Conservation (phyloP, 2,888 invertebrate genomes). For the Agrotis ipsilon region DNA sequence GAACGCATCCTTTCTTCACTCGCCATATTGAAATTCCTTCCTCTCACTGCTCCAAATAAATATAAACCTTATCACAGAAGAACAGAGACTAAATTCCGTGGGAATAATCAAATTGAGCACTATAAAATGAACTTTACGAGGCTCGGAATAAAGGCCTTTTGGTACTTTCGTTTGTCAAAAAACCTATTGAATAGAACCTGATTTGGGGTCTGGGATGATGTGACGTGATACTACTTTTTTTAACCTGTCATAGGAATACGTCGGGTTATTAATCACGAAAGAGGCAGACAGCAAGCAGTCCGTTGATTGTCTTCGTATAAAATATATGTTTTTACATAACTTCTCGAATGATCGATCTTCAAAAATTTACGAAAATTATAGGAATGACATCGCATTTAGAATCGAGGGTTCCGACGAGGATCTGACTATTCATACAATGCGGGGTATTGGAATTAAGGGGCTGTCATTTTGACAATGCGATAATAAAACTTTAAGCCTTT, state of each 20-base stretch:
- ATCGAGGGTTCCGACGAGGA: slow-evolving; percentile 16
- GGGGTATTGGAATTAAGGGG: slow-evolving; percentile 22
- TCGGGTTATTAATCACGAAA: slow-evolving; percentile 82
- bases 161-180: slow-evolving; percentile 71
- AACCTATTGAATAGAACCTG: slow-evolving; percentile 83
- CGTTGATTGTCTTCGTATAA: slow-evolving; percentile 53
- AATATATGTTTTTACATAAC: slow-evolving; percentile 36
- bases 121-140: slow-evolving; percentile 76
- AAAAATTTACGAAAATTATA: slow-evolving; percentile 24
- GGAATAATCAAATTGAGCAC: slow-evolving; percentile 47
- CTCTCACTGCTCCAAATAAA: slow-evolving; percentile 70
- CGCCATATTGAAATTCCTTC: slow-evolving; percentile 85
- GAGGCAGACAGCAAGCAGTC: slow-evolving; percentile 45
- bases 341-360: slow-evolving; percentile 30
- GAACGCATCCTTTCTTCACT: slow-evolving; percentile 82
- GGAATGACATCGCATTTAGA: slow-evolving; percentile 34
- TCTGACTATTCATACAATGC: slow-evolving; percentile 30
- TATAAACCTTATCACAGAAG: slow-evolving; percentile 71
- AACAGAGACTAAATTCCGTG: slow-evolving; percentile 70
- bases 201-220: slow-evolving; percentile 83
- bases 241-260: slow-evolving; percentile 76
- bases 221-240: slow-evolving; percentile 79
- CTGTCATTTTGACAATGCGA: slow-evolving; percentile 22
- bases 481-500: slow-evolving; percentile 27
- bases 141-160: slow-evolving; percentile 74